Percentiles rank a stretch among this genome's conserved stretches.
phyloP scores from a whole-genome alignment of 2,113 vertebrate species.

The Podocnemis expansa region DNA sequence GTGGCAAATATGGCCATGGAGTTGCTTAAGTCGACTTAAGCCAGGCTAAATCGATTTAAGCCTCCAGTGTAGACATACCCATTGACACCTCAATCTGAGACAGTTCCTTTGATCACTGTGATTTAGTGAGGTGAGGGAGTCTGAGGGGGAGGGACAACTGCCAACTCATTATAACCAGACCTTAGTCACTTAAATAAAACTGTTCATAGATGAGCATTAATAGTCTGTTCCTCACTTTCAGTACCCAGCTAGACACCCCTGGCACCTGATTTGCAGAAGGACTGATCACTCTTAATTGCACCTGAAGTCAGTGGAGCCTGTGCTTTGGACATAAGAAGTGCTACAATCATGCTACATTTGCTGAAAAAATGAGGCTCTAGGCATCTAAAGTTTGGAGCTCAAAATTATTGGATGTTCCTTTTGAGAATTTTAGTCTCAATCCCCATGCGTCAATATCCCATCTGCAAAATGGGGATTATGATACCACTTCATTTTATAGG shows the following conservation, averaged over 20 bases:
- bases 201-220: neutral
- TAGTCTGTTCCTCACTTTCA: neutral
- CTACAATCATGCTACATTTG: neutral
- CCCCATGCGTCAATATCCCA: neutral
- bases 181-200: neutral
- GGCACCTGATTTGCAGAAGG: neutral
- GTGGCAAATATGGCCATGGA: no score
- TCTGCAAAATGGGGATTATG: neutral
- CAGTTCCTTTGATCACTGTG: no score
- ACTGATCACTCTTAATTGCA: neutral
- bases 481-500: neutral
- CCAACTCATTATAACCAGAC: no score
- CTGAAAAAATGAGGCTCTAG: neutral
- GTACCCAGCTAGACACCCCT: neutral
- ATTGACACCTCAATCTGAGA: no score
- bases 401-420: neutral
- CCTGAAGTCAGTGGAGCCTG: neutral
- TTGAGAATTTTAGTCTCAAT: neutral
- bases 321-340: neutral
- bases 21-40: no score
- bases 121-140: no score
- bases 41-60: no score
- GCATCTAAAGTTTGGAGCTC: neutral
- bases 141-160: no score
- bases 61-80: no score